Evolutionary conservation across 1,140 invertebrate genomes (phyloP), one percentile per base, ranked within the genome.

Genomic region (Euwallacea fornicatus): DNA sequence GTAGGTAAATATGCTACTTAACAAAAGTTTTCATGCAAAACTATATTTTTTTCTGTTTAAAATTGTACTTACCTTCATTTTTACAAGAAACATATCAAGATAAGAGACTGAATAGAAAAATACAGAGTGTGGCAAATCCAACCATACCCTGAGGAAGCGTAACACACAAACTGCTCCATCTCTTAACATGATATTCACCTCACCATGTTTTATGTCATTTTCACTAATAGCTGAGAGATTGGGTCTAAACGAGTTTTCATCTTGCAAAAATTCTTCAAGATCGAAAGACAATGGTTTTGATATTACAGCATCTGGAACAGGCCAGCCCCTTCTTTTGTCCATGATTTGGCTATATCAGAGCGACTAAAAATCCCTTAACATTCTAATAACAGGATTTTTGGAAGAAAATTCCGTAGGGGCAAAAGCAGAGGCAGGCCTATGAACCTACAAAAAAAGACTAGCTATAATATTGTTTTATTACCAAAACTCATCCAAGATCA

Each of bases 351-450:
- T 54, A 54, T 71, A 42, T 47, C 64, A 71, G 61, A 70, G 41
- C 6, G 6, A 63, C 33, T 62, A 66, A 42, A 71, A 42, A 75
- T 54, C 67, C 59, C 55, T 68, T 65, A 71, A 60, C 74, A 73
- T 74, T 71, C 74, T 74, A 71, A 70, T 63, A 69, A 71, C 75
- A 70, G 67, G 72, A 69, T 67, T 60, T 65, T 50, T 55, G 13
- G n/a, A 69, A 46, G 56, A 73, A 73, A 76, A 73, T 66, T 73
- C 71, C 59, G 68, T 54, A 69, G 50, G 47, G 73, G 76, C 76
- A 77, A 77, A 77, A 77, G 74, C 66, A 74, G 76, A 73, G 75
- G 72, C 73, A 77, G 76, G 76, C 74, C 76, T 74, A 77, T 69
- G 64, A 33, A 75, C 73, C 76, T 77, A 66, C 7, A 73, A 69